phyloP scores from a whole-genome alignment of 2,888 invertebrate genomes.

The Heliconius ethilla region DNA sequence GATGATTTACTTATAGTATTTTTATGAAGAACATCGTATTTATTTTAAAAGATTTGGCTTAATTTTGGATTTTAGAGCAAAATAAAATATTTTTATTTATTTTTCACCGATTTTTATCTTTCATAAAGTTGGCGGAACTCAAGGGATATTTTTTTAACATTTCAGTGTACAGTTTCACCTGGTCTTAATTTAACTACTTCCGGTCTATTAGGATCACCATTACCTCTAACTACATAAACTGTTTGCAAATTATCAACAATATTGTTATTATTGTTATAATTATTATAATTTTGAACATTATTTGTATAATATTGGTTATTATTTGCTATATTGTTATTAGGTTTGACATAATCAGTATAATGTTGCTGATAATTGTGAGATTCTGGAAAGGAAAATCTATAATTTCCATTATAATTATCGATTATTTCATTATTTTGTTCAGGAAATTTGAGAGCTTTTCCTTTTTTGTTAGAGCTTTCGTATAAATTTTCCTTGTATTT shows the following conservation, averaged over 20 bases:
- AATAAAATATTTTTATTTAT: no score
- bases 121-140: no score
- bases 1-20: no score
- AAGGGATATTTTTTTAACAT: no score
- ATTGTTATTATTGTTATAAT: constrained; percentile 41
- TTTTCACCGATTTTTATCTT: no score
- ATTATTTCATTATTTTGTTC: constrained; percentile 38
- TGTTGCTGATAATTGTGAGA: constrained; percentile 20
- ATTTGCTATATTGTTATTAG: constrained; percentile 13
- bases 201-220: constrained; percentile 74
- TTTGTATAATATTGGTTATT: constrained; percentile 37
- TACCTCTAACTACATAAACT: constrained; percentile 75
- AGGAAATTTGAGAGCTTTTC: constrained; percentile 51
- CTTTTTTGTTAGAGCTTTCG: constrained; percentile 42
- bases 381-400: constrained; percentile 50
- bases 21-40: no score
- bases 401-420: constrained; percentile 34
- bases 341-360: constrained; percentile 21
- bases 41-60: no score
- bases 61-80: no score
- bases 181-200: constrained; percentile 70
- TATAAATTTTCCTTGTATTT: constrained; percentile 25
- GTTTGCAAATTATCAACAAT: constrained; percentile 52
- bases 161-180: constrained; percentile 53
- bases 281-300: constrained; percentile 42